Base-by-base conservation (phyloP, 2,113 vertebrate genomes). In the Phocoena sinus region DNA sequence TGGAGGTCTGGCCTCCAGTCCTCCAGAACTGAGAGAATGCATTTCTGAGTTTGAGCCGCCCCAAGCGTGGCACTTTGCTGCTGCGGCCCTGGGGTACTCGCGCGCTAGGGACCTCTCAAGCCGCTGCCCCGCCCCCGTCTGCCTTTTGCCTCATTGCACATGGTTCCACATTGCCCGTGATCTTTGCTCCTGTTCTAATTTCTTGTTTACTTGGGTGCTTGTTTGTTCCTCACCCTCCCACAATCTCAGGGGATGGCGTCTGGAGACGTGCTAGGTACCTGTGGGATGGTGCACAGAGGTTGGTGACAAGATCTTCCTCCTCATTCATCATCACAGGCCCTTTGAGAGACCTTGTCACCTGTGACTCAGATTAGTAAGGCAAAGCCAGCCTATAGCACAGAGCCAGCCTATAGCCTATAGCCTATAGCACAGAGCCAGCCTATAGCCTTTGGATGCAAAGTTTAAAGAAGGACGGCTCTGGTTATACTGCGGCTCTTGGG, bases 111-210 rank as follows among this genome's bases (percentile, higher is more conserved):
- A 8, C 77, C 50, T 7, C 33, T 25, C 21, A 8, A 15, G 56
- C n/a, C 4, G 8, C 14, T 4, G 8, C 36, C 36, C 56, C 3
- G 79, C 25, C 3, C 79, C 14, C 5, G 3, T 12, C 1, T 10
- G n/a, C 11, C 50, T 13, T 23, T 26, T 31, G 26, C 62, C 56
- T 41, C 36, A 6, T 8, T 14, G 13, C 53, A 2, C 7, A 4
- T 1, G 23, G 50, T 25, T 28, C n/a, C 36, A 26, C n/a, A 13
- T 1, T 2, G 4, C 11, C 1, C 36, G 11, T 15, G 1, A 3
- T n/a, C 20, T 38, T 11, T 25, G 36, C 68, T 38, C 68, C 18
- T 71, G n/a, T 12, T 6, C 13, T 5, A 1, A 25, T 0, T 6
- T 14, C 56, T 10, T 8, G 14, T 60, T 14, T 11, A 0, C 0